Evolutionary conservation across 30 jellyfish, hydroid and myxozoan genomes (phyloP).

Genomic region (Turritopsis rubra): DNA sequence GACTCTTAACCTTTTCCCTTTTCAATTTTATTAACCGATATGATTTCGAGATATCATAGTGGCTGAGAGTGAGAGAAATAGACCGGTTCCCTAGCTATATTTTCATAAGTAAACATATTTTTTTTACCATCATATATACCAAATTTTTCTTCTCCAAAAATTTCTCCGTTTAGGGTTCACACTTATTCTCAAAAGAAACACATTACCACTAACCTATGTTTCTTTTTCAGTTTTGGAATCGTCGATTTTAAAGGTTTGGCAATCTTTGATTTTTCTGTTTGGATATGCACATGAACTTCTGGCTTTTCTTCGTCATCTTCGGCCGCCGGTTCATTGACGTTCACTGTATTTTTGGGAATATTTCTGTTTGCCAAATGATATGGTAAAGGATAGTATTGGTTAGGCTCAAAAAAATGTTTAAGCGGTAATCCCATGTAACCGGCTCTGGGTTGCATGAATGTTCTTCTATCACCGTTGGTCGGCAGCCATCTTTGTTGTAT

Average conservation of each 20-base stretch:
- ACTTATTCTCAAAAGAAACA: background rate
- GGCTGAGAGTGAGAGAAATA: too few relatives aligned
- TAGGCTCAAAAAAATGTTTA: slow-evolving; percentile 16
- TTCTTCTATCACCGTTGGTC: background rate
- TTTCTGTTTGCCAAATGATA: background rate
- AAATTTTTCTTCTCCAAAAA: too few relatives aligned
- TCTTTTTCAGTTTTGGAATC: background rate
- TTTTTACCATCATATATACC: too few relatives aligned
- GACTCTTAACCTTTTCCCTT: too few relatives aligned
- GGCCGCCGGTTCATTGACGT: slow-evolving; percentile 6
- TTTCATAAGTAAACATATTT: too few relatives aligned
- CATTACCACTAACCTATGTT: background rate
- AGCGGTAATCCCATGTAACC: background rate
- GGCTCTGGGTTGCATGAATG: slow-evolving; percentile 5
- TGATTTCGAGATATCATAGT: too few relatives aligned
- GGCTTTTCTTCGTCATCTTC: slow-evolving; percentile 98
- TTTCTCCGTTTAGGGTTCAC: too few relatives aligned
- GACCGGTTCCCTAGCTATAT: too few relatives aligned
- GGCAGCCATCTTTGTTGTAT: background rate
- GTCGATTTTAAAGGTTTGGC: slow-evolving; percentile 35
- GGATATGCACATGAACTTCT: slow-evolving; percentile 97
- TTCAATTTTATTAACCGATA: too few relatives aligned
- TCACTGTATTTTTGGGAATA: background rate
- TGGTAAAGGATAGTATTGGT: slow-evolving; percentile 14
- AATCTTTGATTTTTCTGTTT: slow-evolving; percentile 81